A percentile compares a stretch with the other conserved stretches of the same genome.
phyloP scores from a whole-genome alignment of 2,113 vertebrate species.

The Oxyruncus cristatus region DNA sequence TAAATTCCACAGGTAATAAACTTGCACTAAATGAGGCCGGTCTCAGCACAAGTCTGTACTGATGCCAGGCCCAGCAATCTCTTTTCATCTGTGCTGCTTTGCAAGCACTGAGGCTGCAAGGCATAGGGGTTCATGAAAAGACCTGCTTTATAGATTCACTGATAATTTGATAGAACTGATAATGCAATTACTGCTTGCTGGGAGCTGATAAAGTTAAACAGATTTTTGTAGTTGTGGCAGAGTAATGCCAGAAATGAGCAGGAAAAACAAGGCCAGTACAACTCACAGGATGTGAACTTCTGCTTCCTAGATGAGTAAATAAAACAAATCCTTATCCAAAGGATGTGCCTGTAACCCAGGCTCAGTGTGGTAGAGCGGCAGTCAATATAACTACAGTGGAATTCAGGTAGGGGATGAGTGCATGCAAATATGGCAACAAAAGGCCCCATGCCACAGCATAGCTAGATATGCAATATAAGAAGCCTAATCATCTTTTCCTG shows the following conservation, averaged over 20 bases:
- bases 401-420: conserved; percentile 25
- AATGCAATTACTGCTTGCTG: neutral
- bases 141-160: neutral
- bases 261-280: conserved; percentile 35
- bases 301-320: conserved; percentile 46
- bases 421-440: neutral
- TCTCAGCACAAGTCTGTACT: conserved; percentile 60
- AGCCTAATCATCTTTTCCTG: neutral
- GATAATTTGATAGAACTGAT: conserved; percentile 37
- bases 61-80: conserved; percentile 58
- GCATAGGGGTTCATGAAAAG: conserved; percentile 16
- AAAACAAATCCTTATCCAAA: conserved; percentile 35
- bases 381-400: conserved; percentile 49
- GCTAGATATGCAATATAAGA: neutral
- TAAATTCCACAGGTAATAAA: conserved; percentile 75
- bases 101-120: conserved; percentile 22
- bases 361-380: neutral
- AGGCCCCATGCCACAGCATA: neutral
- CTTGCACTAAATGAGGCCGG: conserved; percentile 63
- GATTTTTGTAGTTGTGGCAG: conserved; percentile 3
- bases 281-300: conserved; percentile 29
- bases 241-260: neutral
- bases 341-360: neutral
- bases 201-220: neutral
- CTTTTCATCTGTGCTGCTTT: conserved; percentile 58